A percentile compares a stretch with the other conserved stretches of the same genome.
phyloP scores from a whole-genome alignment of 2,113 vertebrate species.

The Ptychochromis oligacanthus region DNA sequence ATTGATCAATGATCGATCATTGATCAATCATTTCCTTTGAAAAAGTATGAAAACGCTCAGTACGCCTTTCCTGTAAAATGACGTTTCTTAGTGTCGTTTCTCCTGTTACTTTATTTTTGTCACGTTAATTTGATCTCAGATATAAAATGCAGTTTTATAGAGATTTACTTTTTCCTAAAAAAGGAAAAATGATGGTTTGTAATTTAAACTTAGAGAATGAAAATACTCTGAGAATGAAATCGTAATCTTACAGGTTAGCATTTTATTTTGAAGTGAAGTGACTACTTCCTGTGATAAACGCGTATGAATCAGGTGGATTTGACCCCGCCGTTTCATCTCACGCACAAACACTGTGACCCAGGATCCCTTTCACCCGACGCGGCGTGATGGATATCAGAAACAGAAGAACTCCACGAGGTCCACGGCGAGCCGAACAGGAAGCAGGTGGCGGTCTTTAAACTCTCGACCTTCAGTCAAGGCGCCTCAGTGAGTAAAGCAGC shows the following conservation, averaged over 20 bases:
- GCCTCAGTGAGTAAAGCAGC: constrained; percentile 77
- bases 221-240: not conserved
- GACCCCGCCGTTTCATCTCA: not conserved
- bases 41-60: not conserved
- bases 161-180: too few species aligned
- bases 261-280: constrained; percentile 7
- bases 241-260: not conserved
- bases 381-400: not conserved
- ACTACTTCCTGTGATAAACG: not conserved
- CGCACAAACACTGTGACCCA: not conserved
- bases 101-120: too few species aligned
- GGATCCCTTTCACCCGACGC: not conserved
- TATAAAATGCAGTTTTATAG: too few species aligned
- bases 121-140: too few species aligned
- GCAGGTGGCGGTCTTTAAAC: constrained; percentile 7
- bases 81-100: too few species aligned
- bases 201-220: not conserved
- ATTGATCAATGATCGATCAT: too few species aligned
- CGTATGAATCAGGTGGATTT: not conserved
- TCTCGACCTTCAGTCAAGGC: constrained; percentile 37
- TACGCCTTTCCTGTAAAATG: not conserved
- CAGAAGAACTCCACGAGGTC: not conserved
- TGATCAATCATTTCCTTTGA: too few species aligned
- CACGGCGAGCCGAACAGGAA: not conserved
- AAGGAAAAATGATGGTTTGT: too few species aligned